Base-by-base conservation (phyloP, 2,888 invertebrate species). In the Eilema caniola region DNA sequence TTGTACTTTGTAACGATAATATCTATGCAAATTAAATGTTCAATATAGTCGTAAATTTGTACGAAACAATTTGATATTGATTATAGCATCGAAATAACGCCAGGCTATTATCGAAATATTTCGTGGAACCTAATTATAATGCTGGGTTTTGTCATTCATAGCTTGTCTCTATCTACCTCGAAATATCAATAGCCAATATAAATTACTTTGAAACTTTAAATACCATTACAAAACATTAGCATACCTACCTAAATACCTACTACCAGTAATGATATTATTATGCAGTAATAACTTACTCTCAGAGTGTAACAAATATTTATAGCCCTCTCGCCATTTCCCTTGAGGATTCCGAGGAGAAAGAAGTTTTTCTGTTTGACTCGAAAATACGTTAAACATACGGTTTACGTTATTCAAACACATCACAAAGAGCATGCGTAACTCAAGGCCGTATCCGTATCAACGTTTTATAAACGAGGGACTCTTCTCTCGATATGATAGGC, bases 341-440 rank as follows among this genome's bases (percentile, higher is more conserved):
- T 12, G n/a, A 28, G 77, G 78, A 70, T 70, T 66, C 20, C 57
- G 53, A 73, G 68, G 66, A 63, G 67, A 56, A 68, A 62, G 69
- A 71, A 64, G 67, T 66, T 69, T 76, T 74, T 72, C 56, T 66
- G 59, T 71, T 69, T 64, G 72, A 64, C 68, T 63, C 61, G 68
- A 70, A 76, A 69, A 62, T 65, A 66, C n/a, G 71, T 74, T 66
- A 70, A 74, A 72, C 62, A 66, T 66, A 73, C 66, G 60, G 69
- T 71, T 69, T 70, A 70, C 67, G 47, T 69, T 78, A 65, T 72
- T 69, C 66, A 67, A 67, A 66, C 63, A 64, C 23, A 62, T 56
- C 47, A 76, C 67, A 76, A 71, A 79, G 63, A 62, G 71, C 64
- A 62, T 68, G n/a, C 53, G 53, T 53, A 71, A 62, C 59, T 65